phyloP scores from a whole-genome alignment of 1,140 invertebrate genomes.

The Solen grandis region DNA sequence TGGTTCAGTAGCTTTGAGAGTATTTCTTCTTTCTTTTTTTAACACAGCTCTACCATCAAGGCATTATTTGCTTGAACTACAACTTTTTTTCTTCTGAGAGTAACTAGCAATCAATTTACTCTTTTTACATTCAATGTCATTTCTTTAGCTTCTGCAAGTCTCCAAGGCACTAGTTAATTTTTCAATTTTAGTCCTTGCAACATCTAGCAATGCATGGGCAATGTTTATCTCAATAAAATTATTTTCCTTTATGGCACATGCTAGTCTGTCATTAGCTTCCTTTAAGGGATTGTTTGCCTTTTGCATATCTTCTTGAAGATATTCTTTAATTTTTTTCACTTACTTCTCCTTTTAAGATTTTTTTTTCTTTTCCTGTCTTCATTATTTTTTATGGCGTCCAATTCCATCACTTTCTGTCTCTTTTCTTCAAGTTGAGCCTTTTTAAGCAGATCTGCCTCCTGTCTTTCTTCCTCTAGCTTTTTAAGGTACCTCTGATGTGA shows the following conservation, averaged over 20 bases:
- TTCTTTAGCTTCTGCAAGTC: conserved; percentile 2
- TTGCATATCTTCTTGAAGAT: conserved; percentile 8
- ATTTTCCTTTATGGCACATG: background rate
- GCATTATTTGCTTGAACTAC: no score
- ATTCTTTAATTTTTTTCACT: background rate
- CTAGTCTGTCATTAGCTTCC: conserved; percentile 22
- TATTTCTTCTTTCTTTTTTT: no score
- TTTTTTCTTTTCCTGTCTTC: background rate
- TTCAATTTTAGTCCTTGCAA: background rate
- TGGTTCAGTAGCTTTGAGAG: no score
- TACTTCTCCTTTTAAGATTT: conserved; percentile 16
- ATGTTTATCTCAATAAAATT: background rate
- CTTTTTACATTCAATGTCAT: conserved; percentile 5
- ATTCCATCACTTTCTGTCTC: background rate
- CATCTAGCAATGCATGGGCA: conserved; percentile 9
- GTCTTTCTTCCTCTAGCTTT: no score
- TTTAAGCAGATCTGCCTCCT: no score
- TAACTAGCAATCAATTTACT: conserved; percentile 9
- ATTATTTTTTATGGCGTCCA: background rate
- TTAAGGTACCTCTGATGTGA: conserved; percentile 2
- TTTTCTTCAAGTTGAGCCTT: background rate
- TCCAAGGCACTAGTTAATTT: background rate
- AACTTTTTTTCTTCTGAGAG: background rate
- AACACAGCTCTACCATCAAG: no score
- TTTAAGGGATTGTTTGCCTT: conserved; percentile 3